Percentiles rank a stretch among this genome's conserved stretches.
These are phyloP conservation scores for Seriola dumerili DNA, from an alignment of 2,113 vertebrate species.

Conservation along the genomic window DNA sequence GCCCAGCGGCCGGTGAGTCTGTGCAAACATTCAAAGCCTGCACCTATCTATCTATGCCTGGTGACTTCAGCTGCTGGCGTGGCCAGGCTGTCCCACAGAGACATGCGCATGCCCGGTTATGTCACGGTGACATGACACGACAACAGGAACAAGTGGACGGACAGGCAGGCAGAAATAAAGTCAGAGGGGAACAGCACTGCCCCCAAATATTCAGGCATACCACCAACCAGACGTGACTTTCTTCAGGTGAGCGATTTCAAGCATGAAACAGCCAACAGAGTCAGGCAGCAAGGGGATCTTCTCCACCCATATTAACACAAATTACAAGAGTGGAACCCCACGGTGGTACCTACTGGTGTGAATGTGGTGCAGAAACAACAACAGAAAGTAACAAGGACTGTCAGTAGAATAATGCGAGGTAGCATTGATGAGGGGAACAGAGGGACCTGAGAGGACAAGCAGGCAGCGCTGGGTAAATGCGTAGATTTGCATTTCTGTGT, in stretches of 20 bases:
- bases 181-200: slow-evolving; percentile 10
- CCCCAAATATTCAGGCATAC: slow-evolving; percentile 20
- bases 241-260: slow-evolving; percentile 50
- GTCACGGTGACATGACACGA: slow-evolving; percentile 16
- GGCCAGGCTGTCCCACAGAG: slow-evolving; percentile 12
- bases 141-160: slow-evolving; percentile 1
- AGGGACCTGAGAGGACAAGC: slow-evolving; percentile 72
- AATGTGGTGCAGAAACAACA: slow-evolving; percentile 25
- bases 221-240: background rate
- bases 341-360: slow-evolving; percentile 43
- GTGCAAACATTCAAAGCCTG: slow-evolving; percentile 22
- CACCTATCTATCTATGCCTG: background rate
- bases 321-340: slow-evolving; percentile 17
- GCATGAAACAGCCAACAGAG: slow-evolving; percentile 43
- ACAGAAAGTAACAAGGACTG: slow-evolving; percentile 11
- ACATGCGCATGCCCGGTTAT: slow-evolving; percentile 6
- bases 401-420: slow-evolving; percentile 69
- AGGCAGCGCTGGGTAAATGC: slow-evolving; percentile 69
- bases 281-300: slow-evolving; percentile 26
- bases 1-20: slow-evolving; percentile 14
- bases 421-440: slow-evolving; percentile 53
- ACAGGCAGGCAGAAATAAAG: slow-evolving; percentile 9
- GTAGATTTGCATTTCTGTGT: slow-evolving; percentile 67
- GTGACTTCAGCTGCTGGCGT: slow-evolving; percentile 16
- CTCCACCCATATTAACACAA: slow-evolving; percentile 27